Conservation (phyloP, 1,140 invertebrate species). For the Drosophila erecta region DNA sequence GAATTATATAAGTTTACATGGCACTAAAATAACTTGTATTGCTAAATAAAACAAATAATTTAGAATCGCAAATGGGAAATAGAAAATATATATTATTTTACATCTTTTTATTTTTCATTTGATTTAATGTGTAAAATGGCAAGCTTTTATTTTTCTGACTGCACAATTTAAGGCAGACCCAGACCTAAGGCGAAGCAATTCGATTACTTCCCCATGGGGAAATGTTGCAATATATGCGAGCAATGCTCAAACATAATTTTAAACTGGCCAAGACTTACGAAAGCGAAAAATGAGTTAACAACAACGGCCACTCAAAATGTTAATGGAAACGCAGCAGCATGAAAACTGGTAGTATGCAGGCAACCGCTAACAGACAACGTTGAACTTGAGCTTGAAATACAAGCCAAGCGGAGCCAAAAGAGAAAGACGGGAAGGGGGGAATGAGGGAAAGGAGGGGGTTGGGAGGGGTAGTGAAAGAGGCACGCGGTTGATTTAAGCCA, state of each 20-base stretch:
- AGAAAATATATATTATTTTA: neutral
- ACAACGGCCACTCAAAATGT: conserved; percentile 64
- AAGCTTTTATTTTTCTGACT: neutral
- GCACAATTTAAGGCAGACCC: conserved; percentile 21
- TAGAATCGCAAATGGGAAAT: too few relatives aligned
- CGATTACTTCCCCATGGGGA: conserved; percentile 69
- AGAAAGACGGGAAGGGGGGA: neutral
- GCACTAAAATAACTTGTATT: too few relatives aligned
- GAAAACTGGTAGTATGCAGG: conserved; percentile 72
- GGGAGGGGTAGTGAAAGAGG: conserved; percentile 5
- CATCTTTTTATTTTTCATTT: too few relatives aligned
- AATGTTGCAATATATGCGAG: conserved; percentile 73
- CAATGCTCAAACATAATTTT: conserved; percentile 57
- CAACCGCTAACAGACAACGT: conserved; percentile 46
- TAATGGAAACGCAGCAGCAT: conserved; percentile 47
- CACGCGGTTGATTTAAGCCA: conserved; percentile 25
- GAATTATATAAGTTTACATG: neutral
- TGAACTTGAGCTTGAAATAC: conserved; percentile 81
- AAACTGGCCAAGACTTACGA: conserved; percentile 41
- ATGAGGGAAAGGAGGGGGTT: neutral
- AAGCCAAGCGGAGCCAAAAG: conserved; percentile 43
- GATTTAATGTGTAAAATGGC: too few relatives aligned
- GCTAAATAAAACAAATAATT: too few relatives aligned
- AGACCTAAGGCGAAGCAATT: conserved; percentile 21
- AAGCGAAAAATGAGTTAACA: conserved; percentile 46